Conservation (phyloP, 2,888 invertebrate genomes). For the Dynastes grantii region DNA sequence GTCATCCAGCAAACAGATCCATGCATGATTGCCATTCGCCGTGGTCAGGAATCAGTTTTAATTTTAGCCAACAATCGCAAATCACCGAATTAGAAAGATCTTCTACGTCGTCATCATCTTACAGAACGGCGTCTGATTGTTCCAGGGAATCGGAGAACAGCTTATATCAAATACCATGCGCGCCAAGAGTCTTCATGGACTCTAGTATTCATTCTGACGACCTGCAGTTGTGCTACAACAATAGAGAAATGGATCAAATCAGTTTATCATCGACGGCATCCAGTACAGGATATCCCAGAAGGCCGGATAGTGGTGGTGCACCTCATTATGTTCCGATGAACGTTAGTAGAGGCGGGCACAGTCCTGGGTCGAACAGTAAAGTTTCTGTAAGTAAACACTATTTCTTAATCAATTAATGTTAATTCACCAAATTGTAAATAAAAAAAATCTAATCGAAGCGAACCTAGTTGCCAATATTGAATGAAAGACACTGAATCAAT, state of each 20-base stretch:
- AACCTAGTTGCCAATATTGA: too few species aligned
- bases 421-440: too few species aligned
- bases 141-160: constrained; percentile 75
- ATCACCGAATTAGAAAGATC: constrained; percentile 59
- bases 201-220: constrained; percentile 76
- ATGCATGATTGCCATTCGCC: constrained; percentile 62
- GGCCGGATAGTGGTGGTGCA: constrained; percentile 70
- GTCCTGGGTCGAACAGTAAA: constrained; percentile 76
- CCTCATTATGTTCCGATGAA: constrained; percentile 77
- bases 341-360: constrained; percentile 69
- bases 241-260: constrained; percentile 76
- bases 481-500: too few species aligned
- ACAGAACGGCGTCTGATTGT: constrained; percentile 66
- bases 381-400: constrained; percentile 73
- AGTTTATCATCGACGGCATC: constrained; percentile 77
- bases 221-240: constrained; percentile 70
- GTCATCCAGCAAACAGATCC: constrained; percentile 63
- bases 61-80: constrained; percentile 66
- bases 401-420: not conserved
- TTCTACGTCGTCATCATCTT: constrained; percentile 61
- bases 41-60: constrained; percentile 68
- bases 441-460: too few species aligned
- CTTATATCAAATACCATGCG: constrained; percentile 74
- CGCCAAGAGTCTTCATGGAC: constrained; percentile 73
- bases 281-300: constrained; percentile 73